Evolutionary conservation across 2,797 vertebrate genomes (phyloP).

Genomic region (Tangara arthus): DNA sequence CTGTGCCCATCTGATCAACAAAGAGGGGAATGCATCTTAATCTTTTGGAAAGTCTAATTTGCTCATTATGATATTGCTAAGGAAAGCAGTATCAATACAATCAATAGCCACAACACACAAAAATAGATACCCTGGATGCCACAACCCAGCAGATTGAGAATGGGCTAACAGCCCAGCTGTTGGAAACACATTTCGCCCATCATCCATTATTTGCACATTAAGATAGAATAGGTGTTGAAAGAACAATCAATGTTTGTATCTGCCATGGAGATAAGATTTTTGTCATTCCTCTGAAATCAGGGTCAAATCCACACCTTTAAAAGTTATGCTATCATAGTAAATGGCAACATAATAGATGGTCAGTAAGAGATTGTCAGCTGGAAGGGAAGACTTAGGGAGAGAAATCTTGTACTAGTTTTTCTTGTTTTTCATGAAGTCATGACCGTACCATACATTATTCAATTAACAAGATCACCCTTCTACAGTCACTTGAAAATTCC

Average conservation of each 20-base stretch:
- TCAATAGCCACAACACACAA: neutral
- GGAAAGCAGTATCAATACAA: neutral
- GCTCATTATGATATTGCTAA: neutral
- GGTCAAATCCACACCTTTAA: neutral
- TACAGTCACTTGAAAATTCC: slow-evolving; percentile 32
- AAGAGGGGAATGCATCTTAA: neutral
- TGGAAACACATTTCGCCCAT: neutral
- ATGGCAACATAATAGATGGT: neutral
- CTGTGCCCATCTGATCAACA: neutral
- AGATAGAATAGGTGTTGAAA: neutral
- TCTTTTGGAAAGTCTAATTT: neutral
- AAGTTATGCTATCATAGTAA: neutral
- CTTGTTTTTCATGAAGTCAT: neutral
- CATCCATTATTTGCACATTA: neutral
- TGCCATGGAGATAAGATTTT: neutral
- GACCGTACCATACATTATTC: neutral
- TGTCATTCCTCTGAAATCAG: neutral
- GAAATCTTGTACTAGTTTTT: neutral
- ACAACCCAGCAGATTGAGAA: neutral
- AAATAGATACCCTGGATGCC: neutral
- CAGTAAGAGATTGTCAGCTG: neutral
- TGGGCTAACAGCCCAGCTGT: neutral
- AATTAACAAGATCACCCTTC: slow-evolving; percentile 41
- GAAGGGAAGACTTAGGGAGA: neutral
- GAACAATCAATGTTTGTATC: neutral